Evolutionary conservation across 2,888 invertebrate species (phyloP).

Genomic region (Harpalus rubripes): DNA sequence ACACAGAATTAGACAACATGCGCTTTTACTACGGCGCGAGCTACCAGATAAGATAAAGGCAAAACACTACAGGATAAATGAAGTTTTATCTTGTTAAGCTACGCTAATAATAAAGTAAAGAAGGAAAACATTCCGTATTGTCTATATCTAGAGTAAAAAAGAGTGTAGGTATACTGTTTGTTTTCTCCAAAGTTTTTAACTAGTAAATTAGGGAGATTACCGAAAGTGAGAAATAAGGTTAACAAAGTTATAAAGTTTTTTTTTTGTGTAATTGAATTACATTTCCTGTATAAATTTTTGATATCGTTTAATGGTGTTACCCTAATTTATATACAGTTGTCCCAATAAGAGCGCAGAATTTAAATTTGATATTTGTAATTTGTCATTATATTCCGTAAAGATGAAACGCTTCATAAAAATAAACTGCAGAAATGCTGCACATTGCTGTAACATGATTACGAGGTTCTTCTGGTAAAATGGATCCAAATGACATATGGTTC

Average conservation of each 20-base stretch:
- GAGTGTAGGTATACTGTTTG: background rate
- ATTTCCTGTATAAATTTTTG: background rate
- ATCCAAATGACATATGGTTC: too few species aligned
- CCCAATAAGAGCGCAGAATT: too few species aligned
- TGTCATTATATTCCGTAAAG: too few species aligned
- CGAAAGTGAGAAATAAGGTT: background rate
- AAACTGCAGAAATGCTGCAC: too few species aligned
- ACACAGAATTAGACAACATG: conserved; percentile 55
- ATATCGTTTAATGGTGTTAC: background rate
- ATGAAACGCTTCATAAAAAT: too few species aligned
- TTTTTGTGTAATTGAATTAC: background rate
- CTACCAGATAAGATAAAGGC: conserved; percentile 24
- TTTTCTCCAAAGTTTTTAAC: background rate
- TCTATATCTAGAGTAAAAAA: conserved; percentile 3
- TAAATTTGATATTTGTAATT: too few species aligned
- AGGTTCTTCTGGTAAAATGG: too few species aligned
- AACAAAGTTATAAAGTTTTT: background rate
- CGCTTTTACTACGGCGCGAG: conserved; percentile 38
- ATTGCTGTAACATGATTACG: too few species aligned
- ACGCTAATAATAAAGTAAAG: conserved; percentile 27
- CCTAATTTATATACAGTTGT: too few species aligned
- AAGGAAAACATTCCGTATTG: background rate
- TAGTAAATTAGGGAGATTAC: background rate
- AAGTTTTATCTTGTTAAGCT: conserved; percentile 41
- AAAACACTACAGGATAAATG: conserved; percentile 28